Evolutionary conservation across 2,888 invertebrate genomes (phyloP).

Genomic region (Sinotaia quadrata): DNA sequence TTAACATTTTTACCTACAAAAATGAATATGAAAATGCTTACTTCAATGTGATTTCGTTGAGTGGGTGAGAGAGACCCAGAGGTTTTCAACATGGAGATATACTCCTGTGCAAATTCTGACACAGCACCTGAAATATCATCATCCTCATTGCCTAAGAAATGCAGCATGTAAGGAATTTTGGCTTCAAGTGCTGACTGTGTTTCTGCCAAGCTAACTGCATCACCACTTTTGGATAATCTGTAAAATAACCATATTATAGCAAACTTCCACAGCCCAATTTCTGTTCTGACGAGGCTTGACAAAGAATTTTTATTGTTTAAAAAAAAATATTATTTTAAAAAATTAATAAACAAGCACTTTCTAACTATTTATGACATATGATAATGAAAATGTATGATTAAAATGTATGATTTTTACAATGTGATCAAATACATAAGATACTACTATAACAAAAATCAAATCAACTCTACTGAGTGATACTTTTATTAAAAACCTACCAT

Average conservation of each 20-base stretch:
- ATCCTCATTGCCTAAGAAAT: conserved; percentile 74
- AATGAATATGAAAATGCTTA: too few relatives aligned
- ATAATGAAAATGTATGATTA: too few relatives aligned
- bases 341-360: neutral
- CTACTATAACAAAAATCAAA: too few relatives aligned
- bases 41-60: conserved; percentile 71
- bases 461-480: too few relatives aligned
- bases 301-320: neutral
- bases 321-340: neutral
- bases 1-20: too few relatives aligned
- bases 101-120: conserved; percentile 74
- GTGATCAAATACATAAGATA: too few relatives aligned
- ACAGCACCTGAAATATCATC: conserved; percentile 75
- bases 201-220: conserved; percentile 51
- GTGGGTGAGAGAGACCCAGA: conserved; percentile 52
- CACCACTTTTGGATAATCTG: conserved; percentile 66
- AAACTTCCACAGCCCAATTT: neutral
- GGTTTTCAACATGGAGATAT: conserved; percentile 72
- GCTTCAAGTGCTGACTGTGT: conserved; percentile 69
- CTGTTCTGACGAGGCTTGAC: too few relatives aligned
- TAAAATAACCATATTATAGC: too few relatives aligned
- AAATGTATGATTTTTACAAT: too few relatives aligned
- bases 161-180: conserved; percentile 73
- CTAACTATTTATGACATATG: too few relatives aligned
- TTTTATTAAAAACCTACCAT: too few relatives aligned